Evolutionary conservation across 2,797 vertebrate species (phyloP).

Genomic region (Setipinna tenuifilis): DNA sequence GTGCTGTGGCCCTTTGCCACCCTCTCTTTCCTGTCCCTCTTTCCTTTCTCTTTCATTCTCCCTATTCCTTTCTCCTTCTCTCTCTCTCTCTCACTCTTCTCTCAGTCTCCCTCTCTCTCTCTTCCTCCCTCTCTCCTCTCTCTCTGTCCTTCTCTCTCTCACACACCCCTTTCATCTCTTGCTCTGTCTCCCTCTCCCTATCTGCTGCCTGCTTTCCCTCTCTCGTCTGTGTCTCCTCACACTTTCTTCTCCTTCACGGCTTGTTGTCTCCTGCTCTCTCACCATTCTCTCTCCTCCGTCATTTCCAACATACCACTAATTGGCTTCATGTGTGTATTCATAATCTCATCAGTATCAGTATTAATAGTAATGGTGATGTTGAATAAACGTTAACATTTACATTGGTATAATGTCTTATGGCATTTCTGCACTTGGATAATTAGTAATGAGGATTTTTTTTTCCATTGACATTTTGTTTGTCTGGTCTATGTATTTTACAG

Average conservation of each 20-base stretch:
- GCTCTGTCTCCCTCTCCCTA: constrained; percentile 18
- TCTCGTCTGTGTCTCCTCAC: neutral
- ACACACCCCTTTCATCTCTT: neutral
- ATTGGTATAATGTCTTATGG: neutral
- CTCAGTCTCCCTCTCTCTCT: constrained; percentile 46
- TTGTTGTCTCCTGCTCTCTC: constrained; percentile 34
- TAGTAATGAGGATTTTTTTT: neutral
- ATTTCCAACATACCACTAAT: neutral
- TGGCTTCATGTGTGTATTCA: neutral
- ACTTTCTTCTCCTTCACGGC: neutral
- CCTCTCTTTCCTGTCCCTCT: neutral
- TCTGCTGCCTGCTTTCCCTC: neutral
- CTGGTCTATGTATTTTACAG: neutral
- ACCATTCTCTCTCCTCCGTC: neutral
- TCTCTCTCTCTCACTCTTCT: constrained; percentile 33
- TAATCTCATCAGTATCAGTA: neutral
- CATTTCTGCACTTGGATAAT: neutral
- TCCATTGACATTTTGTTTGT: neutral
- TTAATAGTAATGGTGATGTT: neutral
- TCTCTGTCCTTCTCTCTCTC: too few species aligned
- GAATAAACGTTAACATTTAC: too few species aligned
- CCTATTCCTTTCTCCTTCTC: neutral
- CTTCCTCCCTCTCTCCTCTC: too few species aligned
- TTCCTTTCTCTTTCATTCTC: neutral
- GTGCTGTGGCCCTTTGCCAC: constrained; percentile 1